These are phyloP conservation scores for Scolopax mira DNA, from an alignment of 2,113 vertebrate species.

Conservation along the genomic window DNA sequence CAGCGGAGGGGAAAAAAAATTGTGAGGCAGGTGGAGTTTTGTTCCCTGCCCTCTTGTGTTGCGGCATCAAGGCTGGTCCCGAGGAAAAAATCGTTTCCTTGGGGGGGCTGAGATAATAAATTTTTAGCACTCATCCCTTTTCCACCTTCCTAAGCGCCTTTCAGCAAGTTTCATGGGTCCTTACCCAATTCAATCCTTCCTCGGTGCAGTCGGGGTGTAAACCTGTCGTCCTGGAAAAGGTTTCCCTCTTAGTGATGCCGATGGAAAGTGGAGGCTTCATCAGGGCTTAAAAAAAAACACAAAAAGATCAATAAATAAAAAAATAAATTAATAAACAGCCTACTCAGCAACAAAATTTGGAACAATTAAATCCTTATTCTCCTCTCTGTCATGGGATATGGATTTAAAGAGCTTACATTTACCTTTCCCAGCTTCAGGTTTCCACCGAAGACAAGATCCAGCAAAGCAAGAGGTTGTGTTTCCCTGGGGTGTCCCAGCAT, in stretches of 20 bases:
- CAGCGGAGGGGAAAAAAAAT: background rate
- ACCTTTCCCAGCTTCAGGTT: background rate
- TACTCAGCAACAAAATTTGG: background rate
- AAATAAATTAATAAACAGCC: background rate
- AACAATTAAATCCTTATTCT: background rate
- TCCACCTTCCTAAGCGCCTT: background rate
- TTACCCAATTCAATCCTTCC: background rate
- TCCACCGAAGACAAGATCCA: background rate
- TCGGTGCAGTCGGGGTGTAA: accelerated
- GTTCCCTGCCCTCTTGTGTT: background rate
- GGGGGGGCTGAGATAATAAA: background rate
- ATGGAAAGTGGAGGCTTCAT: background rate
- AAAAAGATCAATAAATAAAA: background rate
- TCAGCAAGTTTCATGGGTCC: background rate
- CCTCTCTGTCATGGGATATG: background rate
- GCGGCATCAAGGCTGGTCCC: accelerated
- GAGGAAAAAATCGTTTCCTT: background rate
- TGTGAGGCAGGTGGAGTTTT: background rate
- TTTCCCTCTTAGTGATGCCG: accelerated
- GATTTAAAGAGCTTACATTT: background rate
- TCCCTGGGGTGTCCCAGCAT: too few relatives aligned
- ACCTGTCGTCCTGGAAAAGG: background rate
- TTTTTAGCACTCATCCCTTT: background rate
- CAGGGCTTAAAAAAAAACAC: background rate
- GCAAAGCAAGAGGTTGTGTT: background rate